Evolutionary conservation across 1,140 invertebrate species (phyloP).

Genomic region (Rhynchophorus ferrugineus): DNA sequence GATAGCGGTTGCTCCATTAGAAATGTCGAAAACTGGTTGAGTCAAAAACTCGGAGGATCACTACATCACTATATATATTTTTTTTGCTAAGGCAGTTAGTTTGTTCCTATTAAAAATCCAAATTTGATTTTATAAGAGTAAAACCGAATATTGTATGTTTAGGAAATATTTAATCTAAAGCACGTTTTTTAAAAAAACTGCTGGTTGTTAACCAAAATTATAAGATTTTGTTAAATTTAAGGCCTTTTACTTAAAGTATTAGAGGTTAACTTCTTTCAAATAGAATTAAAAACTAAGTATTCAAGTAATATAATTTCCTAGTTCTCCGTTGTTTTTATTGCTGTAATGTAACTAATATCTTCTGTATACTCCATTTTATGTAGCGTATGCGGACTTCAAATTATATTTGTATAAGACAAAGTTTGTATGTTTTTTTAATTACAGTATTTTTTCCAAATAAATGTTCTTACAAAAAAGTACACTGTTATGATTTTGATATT

Average conservation of each 20-base stretch:
- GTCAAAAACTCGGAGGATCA: neutral
- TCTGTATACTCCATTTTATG: conserved; percentile 24
- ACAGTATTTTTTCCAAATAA: conserved; percentile 32
- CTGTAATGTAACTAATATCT: conserved; percentile 12
- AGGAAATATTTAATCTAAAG: conserved; percentile 5
- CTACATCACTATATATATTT: neutral
- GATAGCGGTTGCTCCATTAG: neutral
- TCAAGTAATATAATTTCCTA: conserved; percentile 2
- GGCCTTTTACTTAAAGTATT: conserved; percentile 15
- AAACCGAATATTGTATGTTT: conserved; percentile 5
- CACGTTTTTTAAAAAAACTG: conserved; percentile 10
- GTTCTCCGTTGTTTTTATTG: conserved; percentile 10
- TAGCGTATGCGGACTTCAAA: conserved; percentile 21
- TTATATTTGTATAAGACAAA: conserved; percentile 29
- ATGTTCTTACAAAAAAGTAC: conserved; percentile 27
- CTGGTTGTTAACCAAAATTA: conserved; percentile 14
- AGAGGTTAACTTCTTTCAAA: conserved; percentile 6
- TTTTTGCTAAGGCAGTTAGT: conserved; percentile 1
- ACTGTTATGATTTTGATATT: conserved; percentile 16
- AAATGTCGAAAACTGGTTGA: neutral
- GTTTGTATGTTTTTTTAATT: conserved; percentile 30
- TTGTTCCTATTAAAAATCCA: conserved; percentile 3
- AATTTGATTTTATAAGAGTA: neutral
- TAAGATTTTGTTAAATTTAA: conserved; percentile 8
- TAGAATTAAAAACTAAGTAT: conserved; percentile 4